phyloP scores from a whole-genome alignment of 2,888 invertebrate genomes.

The Pheosia tremula region DNA sequence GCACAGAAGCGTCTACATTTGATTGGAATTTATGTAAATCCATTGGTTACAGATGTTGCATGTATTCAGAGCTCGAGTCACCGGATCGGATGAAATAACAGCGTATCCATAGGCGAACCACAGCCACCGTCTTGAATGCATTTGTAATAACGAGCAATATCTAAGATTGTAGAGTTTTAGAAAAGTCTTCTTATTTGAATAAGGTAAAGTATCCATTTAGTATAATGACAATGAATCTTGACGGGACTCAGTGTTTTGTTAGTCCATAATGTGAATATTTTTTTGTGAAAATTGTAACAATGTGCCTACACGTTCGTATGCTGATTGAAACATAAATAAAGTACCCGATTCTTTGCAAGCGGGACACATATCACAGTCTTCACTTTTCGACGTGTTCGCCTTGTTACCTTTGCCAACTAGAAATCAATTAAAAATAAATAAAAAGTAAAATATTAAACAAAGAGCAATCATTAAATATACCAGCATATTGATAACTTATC shows the following conservation, averaged over 20 bases:
- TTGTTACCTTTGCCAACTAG: slow-evolving; percentile 16
- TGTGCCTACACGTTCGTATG: slow-evolving; percentile 1
- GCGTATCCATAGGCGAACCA: background rate
- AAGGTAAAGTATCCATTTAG: no score
- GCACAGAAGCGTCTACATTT: background rate
- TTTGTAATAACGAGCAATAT: background rate
- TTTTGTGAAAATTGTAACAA: background rate
- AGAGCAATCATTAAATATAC: no score
- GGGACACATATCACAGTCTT: slow-evolving; percentile 42
- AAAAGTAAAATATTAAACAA: background rate
- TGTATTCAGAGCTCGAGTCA: background rate
- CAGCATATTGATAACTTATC: no score
- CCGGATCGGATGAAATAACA: background rate
- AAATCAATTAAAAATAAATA: slow-evolving; percentile 15
- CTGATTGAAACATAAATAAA: background rate
- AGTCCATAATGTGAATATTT: background rate
- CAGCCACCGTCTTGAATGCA: background rate
- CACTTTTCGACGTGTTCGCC: slow-evolving; percentile 6
- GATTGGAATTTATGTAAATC: background rate
- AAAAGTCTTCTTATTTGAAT: no score
- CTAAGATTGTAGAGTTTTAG: no score
- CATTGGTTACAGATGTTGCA: slow-evolving; percentile 3
- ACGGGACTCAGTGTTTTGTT: no score
- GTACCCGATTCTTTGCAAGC: slow-evolving; percentile 41
- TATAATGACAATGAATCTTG: no score